Evolutionary conservation across 2,888 invertebrate species (phyloP).

Genomic region (Crematogaster levior): DNA sequence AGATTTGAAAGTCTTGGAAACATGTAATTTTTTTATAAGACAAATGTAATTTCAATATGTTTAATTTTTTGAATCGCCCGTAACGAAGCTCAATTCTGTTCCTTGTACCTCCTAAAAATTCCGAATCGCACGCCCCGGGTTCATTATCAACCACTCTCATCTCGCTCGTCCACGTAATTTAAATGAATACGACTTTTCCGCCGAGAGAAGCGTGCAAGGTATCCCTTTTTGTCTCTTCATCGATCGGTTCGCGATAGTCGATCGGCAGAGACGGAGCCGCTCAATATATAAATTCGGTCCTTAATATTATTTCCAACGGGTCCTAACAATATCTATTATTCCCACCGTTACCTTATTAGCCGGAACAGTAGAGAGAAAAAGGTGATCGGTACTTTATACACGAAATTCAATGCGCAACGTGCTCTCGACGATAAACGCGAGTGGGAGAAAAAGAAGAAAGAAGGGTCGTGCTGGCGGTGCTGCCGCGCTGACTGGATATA

Average conservation of each 20-base stretch:
- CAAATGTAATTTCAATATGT: background rate
- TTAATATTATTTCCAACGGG: slow-evolving; percentile 56
- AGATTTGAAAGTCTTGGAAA: background rate
- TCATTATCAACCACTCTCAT: slow-evolving; percentile 50
- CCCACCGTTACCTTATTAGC: slow-evolving; percentile 69
- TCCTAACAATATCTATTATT: slow-evolving; percentile 70
- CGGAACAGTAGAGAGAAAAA: slow-evolving; percentile 53
- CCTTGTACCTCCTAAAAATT: slow-evolving; percentile 37
- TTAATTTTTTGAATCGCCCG: background rate
- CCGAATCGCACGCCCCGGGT: slow-evolving; percentile 31
- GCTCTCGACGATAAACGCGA: slow-evolving; percentile 42
- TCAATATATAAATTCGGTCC: slow-evolving; percentile 62
- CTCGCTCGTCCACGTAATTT: slow-evolving; percentile 46
- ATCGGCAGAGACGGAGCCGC: slow-evolving; percentile 36
- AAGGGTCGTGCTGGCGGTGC: slow-evolving; percentile 50
- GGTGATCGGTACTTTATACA: slow-evolving; percentile 63
- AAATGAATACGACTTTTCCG: slow-evolving; percentile 48
- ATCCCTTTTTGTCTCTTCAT: slow-evolving; percentile 44
- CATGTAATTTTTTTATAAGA: background rate
- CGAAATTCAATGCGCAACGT: slow-evolving; percentile 73
- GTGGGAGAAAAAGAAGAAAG: slow-evolving; percentile 57
- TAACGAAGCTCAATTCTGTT: slow-evolving; percentile 28
- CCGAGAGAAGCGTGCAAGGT: slow-evolving; percentile 38
- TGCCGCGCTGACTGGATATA: slow-evolving; percentile 75
- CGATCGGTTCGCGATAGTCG: slow-evolving; percentile 42